A percentile compares a stretch with the other conserved stretches of the same genome.
Evolutionary conservation across 37 sponge, comb jelly and placozoan species (phyloP).

Genomic region (Theonella swinhoei): DNA sequence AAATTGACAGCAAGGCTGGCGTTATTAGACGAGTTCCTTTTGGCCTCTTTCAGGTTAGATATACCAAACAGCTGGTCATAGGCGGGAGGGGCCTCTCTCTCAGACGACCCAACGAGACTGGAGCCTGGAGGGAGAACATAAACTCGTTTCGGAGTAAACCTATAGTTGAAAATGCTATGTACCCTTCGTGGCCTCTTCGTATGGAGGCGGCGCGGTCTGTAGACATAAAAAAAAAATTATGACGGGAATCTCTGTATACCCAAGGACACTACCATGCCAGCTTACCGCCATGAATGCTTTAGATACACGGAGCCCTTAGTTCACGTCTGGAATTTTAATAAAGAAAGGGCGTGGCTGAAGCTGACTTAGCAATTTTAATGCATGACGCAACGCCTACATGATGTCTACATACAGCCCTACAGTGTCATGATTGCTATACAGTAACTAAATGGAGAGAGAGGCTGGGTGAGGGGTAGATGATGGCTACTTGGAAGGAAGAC

Average conservation of each 20-base stretch:
- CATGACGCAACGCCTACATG: too few relatives aligned
- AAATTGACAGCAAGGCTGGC: constrained; percentile 41
- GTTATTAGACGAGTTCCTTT: constrained; percentile 10
- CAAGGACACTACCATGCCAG: not conserved
- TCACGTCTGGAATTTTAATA: too few relatives aligned
- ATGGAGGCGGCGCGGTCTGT: not conserved
- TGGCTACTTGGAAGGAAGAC: not conserved
- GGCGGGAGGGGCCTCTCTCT: constrained; percentile 39
- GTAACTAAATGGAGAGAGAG: not conserved
- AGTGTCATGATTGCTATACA: too few relatives aligned
- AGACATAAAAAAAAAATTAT: too few relatives aligned
- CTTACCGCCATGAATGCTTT: not conserved
- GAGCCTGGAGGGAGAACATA: too few relatives aligned
- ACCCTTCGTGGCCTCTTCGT: not conserved
- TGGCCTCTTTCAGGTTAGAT: constrained; percentile 33
- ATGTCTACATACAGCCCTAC: too few relatives aligned
- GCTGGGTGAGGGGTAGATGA: not conserved
- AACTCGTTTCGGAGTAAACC: not conserved
- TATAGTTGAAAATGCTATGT: too few relatives aligned
- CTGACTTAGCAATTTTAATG: too few relatives aligned
- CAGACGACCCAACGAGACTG: too few relatives aligned
- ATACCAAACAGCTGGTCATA: constrained; percentile 53
- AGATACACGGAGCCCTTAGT: too few relatives aligned
- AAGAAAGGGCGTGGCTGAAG: too few relatives aligned
- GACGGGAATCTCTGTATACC: not conserved